Conservation (phyloP, 2,888 invertebrate species). For the Melolontha melolontha region DNA sequence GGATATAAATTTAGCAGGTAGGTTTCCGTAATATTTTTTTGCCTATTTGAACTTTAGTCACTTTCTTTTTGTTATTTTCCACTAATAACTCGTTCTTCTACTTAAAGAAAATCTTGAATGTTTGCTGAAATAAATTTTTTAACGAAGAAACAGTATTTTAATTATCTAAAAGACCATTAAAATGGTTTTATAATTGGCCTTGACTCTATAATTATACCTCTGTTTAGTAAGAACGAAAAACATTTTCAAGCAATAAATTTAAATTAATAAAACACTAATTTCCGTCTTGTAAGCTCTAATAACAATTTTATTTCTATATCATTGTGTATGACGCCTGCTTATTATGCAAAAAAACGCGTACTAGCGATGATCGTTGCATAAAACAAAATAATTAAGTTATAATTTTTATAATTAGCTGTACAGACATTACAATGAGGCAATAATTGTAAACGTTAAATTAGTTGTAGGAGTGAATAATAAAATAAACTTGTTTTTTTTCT, state of each 20-base stretch:
- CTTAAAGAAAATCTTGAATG: background rate
- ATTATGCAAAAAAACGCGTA: conserved; percentile 32
- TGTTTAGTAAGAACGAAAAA: conserved; percentile 6
- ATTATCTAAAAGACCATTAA: background rate
- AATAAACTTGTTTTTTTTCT: conserved; percentile 39
- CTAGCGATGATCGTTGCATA: conserved; percentile 34
- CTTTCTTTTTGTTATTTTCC: conserved; percentile 36
- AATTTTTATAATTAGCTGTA: background rate
- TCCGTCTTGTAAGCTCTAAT: conserved; percentile 19
- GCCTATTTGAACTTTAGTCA: conserved; percentile 10
- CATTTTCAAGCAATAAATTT: conserved; percentile 33
- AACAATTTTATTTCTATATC: background rate
- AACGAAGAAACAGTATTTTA: background rate
- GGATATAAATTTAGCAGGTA: conserved; percentile 25
- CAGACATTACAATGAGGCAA: conserved; percentile 1
- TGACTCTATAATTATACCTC: conserved; percentile 27
- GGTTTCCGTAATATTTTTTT: conserved; percentile 24
- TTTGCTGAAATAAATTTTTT: background rate
- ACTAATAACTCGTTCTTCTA: conserved; percentile 16
- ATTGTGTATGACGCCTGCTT: conserved; percentile 14
- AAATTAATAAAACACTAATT: conserved; percentile 12
- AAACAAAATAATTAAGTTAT: background rate
- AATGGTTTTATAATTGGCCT: conserved; percentile 29
- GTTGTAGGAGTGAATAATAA: conserved; percentile 30
- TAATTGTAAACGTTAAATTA: conserved; percentile 20